Percentiles rank a stretch among this genome's conserved stretches.
Evolutionary conservation across 2,113 vertebrate species (phyloP).

Genomic region (Desmodus rotundus): DNA sequence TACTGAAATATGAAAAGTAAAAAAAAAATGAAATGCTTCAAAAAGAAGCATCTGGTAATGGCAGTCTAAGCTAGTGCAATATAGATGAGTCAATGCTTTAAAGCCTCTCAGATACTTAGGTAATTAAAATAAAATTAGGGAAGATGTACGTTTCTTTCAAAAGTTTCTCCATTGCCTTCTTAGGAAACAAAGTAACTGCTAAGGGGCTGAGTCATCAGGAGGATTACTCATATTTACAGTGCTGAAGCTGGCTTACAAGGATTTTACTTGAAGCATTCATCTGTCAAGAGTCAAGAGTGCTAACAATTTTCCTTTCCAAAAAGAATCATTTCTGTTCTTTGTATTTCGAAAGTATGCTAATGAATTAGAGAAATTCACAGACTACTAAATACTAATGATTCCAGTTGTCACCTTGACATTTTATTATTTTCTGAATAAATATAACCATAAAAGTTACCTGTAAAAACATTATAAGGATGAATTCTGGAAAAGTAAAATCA

Average conservation of each 20-base stretch:
- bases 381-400: neutral
- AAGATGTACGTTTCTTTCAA: neutral
- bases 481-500: neutral
- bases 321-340: neutral
- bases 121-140: conserved; percentile 58
- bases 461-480: neutral
- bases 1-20: neutral
- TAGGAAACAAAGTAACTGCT: neutral
- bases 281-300: neutral
- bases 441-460: neutral
- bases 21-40: neutral
- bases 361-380: neutral
- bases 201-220: conserved; percentile 2
- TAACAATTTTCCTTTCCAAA: neutral
- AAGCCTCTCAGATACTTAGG: neutral
- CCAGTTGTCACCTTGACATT: neutral
- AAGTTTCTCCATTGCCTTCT: conserved; percentile 21
- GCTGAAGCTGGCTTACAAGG: neutral
- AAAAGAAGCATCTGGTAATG: neutral
- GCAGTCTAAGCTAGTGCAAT: neutral
- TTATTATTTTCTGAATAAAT: neutral
- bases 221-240: neutral
- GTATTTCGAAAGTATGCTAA: neutral
- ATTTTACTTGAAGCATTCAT: neutral
- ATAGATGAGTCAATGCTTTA: neutral